Base-by-base conservation (phyloP, 1,140 invertebrate genomes). In the Muscidifurax raptorellus region DNA sequence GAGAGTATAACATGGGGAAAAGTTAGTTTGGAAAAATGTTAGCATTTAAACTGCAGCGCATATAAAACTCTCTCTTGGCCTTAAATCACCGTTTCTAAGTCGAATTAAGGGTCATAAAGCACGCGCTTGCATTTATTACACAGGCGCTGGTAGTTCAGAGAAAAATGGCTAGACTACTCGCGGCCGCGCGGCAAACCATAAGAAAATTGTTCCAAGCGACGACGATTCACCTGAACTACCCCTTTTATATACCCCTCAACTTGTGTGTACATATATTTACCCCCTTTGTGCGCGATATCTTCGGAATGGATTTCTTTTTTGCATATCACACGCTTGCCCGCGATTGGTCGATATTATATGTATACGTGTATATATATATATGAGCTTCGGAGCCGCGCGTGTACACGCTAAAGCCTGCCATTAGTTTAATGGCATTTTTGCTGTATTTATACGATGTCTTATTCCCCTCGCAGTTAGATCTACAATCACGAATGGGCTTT, bases 21-120 rank as follows among this genome's bases (percentile, higher is more conserved):
- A 59, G 52, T 59, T 59, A 69, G 32, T 69, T 79, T 80, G 25
- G 36, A n/a, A 69, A 80, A 80, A 80, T 80, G 25, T 66, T 80
- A n/a, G 30, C 78, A 32, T 28, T 40, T 28, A 4, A 74, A 12
- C 71, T 27, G 69, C 28, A 5, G 28, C 12, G 78, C 18, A 40
- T 27, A 69, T 36, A 66, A 64, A 80, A 67, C n/a, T 6, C 25
- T 13, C 10, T 5, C 25, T 13, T 32, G 36, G 27, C 40, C 15
- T 30, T 71, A 72, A 80, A 80, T 80, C 79, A 80, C 25, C 67
- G 27, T 72, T 52, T 80, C 79, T 80, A 72, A 47, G n/a, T 80
- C 22, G 67, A 72, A 80, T 80, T 80, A 80, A 80, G 40, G 79
- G 79, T 52, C 67, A 80, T 80, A 80, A 80, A 80, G 27, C 52